Conservation (phyloP, 2,888 invertebrate species). For the Luperina nickerlii region DNA sequence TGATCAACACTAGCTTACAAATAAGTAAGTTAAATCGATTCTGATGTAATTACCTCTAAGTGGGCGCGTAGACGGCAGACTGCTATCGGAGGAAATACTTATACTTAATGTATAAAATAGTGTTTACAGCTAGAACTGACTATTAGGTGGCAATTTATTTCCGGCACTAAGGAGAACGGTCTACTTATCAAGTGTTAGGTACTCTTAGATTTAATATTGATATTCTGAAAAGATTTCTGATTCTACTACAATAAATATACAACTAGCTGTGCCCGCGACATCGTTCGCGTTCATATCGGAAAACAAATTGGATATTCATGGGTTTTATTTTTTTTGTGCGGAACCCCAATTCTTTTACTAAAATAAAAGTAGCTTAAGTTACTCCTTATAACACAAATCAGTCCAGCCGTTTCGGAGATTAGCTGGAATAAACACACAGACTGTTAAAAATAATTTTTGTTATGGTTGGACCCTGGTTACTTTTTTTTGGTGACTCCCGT, state of each 20-base stretch:
- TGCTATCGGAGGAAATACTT: slow-evolving; percentile 10
- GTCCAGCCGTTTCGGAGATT: no score
- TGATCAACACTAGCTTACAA: slow-evolving; percentile 28
- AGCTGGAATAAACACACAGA: no score
- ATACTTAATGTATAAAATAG: not conserved
- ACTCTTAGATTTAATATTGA: not conserved
- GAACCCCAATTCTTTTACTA: not conserved
- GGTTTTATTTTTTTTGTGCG: no score
- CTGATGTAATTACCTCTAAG: slow-evolving; percentile 12
- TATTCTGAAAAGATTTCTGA: not conserved
- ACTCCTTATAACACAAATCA: no score
- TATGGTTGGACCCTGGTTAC: not conserved
- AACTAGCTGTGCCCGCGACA: not conserved
- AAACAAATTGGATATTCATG: no score
- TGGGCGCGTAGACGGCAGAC: not conserved
- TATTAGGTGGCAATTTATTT: not conserved
- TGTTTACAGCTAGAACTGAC: not conserved
- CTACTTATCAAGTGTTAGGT: not conserved
- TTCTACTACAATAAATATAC: not conserved
- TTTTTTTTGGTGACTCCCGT: not conserved
- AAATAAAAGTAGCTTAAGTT: not conserved
- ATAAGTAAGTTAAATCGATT: slow-evolving; percentile 16
- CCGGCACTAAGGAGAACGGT: not conserved
- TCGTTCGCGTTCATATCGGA: not conserved
- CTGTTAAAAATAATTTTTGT: no score